Evolutionary conservation across 2,888 invertebrate species (phyloP), one percentile per base, ranked within the genome.

Genomic region (Prosopocoilus inquinatus): DNA sequence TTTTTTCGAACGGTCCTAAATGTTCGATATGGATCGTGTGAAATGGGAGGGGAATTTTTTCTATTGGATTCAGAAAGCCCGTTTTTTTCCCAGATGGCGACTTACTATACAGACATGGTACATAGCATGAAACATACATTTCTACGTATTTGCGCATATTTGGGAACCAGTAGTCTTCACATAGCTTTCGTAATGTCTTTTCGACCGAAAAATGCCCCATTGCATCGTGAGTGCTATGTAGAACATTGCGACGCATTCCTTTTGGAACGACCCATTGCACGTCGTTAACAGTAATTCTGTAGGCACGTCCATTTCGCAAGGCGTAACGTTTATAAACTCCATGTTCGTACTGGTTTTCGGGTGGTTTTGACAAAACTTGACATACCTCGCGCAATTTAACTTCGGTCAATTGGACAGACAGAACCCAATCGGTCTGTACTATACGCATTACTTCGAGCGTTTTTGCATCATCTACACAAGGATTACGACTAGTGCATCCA

Each of bases 1-100:
- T 71, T n/a, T 61, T 68, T 7, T 67, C 64, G 55, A 76, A 78
- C 4, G 75, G 76, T 2, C 76, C 75, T 2, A 78, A 50, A 57
- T 78, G 77, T 59, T 78, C 77, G 0, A 78, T 48, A 54, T 78
- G 76, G 9, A 78, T 28, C 0, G 73, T 75, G 47, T 77, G 69
- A 38, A 43, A n/a, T 43, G 66, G 62, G 48, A 65, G 51, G 12
- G 53, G 44, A 47, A 55, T 44, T 39, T 61, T 58, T 35, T 63
- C 56, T 13, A 66, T 65, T 2, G 57, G 43, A 54, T 69, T 60
- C 3, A 67, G 20, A 9, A 61, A 57, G 8, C 63, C 64, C 12
- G 56, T 50, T n/a, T 32, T 36, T 55, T 47, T 47, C 49, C 57
- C n/a, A 47, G 46, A 20, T 45, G 53, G 50, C 2, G 62, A 54